Percentiles rank a stretch among this genome's conserved stretches.
Conservation (phyloP, 37 sponge, comb jelly and placozoan genomes). For the Aplysina aerophoba region DNA sequence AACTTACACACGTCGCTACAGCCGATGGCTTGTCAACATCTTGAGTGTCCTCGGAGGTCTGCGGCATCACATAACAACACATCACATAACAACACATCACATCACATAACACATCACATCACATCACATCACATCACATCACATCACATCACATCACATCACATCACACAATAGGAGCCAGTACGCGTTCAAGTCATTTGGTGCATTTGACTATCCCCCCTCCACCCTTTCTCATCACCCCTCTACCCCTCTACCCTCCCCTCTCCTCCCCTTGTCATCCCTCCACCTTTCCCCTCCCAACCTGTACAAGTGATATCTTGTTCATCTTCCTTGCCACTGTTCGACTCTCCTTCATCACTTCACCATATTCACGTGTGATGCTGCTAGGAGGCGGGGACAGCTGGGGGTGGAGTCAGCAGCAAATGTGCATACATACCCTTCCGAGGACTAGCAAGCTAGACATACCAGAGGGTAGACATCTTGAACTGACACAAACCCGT, state of each 20-base stretch:
- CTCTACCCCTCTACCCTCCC: neutral
- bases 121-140: no score
- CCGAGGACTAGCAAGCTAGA: neutral
- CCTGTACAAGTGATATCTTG: conserved; percentile 63
- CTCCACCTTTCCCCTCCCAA: conserved; percentile 50
- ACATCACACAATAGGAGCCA: no score
- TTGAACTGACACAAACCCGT: conserved; percentile 62
- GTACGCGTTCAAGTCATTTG: no score
- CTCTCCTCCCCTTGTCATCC: conserved; percentile 44
- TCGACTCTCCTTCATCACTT: conserved; percentile 59
- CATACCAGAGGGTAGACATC: conserved; percentile 86
- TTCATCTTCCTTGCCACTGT: conserved; percentile 63
- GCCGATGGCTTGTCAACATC: no score
- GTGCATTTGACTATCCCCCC: no score
- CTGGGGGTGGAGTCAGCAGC: conserved; percentile 27
- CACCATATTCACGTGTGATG: conserved; percentile 10
- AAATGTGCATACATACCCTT: neutral
- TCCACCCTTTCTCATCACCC: neutral
- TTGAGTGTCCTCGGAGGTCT: no score
- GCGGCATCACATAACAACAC: no score
- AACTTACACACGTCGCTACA: no score
- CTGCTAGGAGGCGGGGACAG: conserved; percentile 49
- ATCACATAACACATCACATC: no score
- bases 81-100: no score
- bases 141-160: no score